These are phyloP conservation scores for Odontothrips loti DNA, from an alignment of 2,888 invertebrate genomes.

Conservation along the genomic window DNA sequence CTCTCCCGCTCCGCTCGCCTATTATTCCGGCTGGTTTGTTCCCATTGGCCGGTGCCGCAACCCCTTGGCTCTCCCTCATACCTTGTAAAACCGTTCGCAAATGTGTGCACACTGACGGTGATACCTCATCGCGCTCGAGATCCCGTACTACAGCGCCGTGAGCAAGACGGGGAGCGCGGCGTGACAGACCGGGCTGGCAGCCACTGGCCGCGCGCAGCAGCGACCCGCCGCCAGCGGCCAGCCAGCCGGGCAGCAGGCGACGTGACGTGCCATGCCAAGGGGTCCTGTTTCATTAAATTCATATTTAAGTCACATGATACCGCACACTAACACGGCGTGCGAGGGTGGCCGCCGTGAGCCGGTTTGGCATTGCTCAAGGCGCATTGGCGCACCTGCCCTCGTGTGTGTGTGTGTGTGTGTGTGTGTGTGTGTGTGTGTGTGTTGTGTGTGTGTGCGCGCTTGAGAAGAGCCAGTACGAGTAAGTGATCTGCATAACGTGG, in stretches of 20 bases:
- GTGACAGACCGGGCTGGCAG: too few species aligned
- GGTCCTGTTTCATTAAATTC: conserved; percentile 23
- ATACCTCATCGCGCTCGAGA: too few species aligned
- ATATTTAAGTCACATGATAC: conserved; percentile 23
- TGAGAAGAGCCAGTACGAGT: neutral
- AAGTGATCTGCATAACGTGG: conserved; percentile 6
- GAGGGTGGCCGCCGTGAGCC: neutral
- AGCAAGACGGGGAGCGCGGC: too few species aligned
- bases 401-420: neutral
- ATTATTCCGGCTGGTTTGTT: neutral
- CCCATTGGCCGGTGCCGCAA: neutral
- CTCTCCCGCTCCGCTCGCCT: neutral
- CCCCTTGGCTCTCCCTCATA: too few species aligned
- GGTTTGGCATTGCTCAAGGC: conserved; percentile 24
- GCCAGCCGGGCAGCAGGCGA: neutral
- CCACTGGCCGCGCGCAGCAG: too few species aligned
- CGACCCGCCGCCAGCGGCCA: too few species aligned
- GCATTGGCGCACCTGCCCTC: conserved; percentile 1
- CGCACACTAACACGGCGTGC: neutral
- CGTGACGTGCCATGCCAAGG: neutral
- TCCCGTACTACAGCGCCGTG: too few species aligned
- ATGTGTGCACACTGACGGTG: too few species aligned
- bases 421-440: neutral
- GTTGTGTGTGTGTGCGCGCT: neutral
- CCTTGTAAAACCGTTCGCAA: too few species aligned